Base-by-base conservation (phyloP, 2,797 vertebrate genomes). In the Smutsia temminckii region DNA sequence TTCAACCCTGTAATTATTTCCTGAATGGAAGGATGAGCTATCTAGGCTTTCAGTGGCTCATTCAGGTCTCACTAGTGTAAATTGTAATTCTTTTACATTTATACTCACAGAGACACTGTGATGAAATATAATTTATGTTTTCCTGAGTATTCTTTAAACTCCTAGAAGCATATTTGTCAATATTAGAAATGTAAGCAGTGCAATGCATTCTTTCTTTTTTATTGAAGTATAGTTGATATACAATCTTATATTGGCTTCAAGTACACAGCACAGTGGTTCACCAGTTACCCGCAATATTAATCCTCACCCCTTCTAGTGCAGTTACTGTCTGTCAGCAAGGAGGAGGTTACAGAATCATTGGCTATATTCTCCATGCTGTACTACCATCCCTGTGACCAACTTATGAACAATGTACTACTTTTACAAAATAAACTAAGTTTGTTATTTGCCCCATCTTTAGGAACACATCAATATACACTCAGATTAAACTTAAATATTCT, bases 401-500 rank as follows among this genome's bases (percentile, higher is more conserved):
- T 46, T 46, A 46, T 46, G 46, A 46, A 46, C 11, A 46, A 46
- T 78, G 72, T 2, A 46, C 90, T 84, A 77, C 13, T 94, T 85
- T 21, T 72, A 7, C 68, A 29, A 88, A 85, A 64, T 63, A 53
- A 69, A 88, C 63, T 57, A 75, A 69, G 8, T 78, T 68, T 59
- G 27, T 49, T 46, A 53, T 72, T 89, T 68, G 12, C 18, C 80
- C 25, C 6, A 53, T 66, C 64, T 96, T 87, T 89, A 66, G 57
- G 91, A 46, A 1, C 13, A 27, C 21, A 61, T 59, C 14, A 64
- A 8, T 8, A 51, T 89, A n/a, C 5, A 25, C 10, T 77, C 80
- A 78, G 37, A 8, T 59, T 71, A 85, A 72, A 29, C 32, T 90
- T 90, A 86, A 91, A 29, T 94, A 84, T 49, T 92, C 40, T 95